These are phyloP conservation scores for Neoitamus cyanurus DNA, from an alignment of 2,888 invertebrate species.

Conservation along the genomic window DNA sequence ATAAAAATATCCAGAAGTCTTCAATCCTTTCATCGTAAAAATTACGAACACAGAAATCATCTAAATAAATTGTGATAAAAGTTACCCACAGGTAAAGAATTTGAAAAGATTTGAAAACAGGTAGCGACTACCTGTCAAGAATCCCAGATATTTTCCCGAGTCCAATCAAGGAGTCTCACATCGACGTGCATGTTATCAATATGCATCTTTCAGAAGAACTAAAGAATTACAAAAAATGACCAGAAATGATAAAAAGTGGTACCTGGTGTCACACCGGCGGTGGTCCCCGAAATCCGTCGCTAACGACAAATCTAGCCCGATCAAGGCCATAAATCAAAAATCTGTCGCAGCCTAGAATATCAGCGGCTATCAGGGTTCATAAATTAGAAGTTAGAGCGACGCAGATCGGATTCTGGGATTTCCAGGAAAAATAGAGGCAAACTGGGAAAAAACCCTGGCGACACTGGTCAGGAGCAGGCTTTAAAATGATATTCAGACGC, in stretches of 20 bases:
- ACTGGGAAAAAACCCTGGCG: not conserved
- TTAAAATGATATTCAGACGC: constrained; percentile 4
- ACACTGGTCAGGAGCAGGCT: not conserved
- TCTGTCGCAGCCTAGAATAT: constrained; percentile 30
- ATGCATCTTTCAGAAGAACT: not conserved
- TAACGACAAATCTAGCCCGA: constrained; percentile 4
- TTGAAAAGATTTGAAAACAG: not conserved
- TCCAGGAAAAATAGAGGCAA: constrained; percentile 3
- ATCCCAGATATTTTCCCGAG: not conserved
- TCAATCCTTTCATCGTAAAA: not conserved
- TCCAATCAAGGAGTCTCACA: not conserved
- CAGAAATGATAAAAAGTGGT: constrained; percentile 2
- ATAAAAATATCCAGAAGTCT: not conserved
- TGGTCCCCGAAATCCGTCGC: not conserved
- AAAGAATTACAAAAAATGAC: not conserved
- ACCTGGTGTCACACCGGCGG: constrained; percentile 2
- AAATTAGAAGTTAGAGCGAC: constrained; percentile 7
- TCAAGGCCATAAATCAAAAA: constrained; percentile 41
- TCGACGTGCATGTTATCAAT: not conserved
- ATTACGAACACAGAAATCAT: not conserved
- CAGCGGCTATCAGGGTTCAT: constrained; percentile 1
- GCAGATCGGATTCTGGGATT: not conserved
- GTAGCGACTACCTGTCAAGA: not conserved
- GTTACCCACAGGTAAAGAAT: not conserved
- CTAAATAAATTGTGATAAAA: not conserved